A percentile compares a stretch with the other conserved stretches of the same genome.
These are phyloP conservation scores for Lepidothrix coronata DNA, from an alignment of 2,113 vertebrate species.

Conservation along the genomic window DNA sequence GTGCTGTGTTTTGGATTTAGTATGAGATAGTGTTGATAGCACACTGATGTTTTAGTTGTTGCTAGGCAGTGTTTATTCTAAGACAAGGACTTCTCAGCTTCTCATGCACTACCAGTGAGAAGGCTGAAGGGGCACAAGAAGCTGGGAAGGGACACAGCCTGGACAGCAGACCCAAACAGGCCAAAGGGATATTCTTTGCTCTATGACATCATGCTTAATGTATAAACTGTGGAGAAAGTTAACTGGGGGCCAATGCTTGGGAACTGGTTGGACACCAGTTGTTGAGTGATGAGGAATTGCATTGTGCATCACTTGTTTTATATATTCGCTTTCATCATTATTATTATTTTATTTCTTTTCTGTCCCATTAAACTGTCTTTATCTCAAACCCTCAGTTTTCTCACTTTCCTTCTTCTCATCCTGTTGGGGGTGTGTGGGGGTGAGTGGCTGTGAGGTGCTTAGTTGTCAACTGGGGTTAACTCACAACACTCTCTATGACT, in stretches of 20 bases:
- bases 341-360: not conserved
- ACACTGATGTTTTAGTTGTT: not conserved
- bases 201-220: not conserved
- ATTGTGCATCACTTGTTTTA: not conserved
- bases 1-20: not conserved
- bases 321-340: not conserved
- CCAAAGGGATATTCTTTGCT: not conserved
- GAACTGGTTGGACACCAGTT: not conserved
- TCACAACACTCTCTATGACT: not conserved
- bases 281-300: not conserved
- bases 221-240: not conserved
- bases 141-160: not conserved
- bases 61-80: not conserved
- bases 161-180: not conserved
- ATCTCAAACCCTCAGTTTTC: not conserved
- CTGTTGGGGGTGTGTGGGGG: not conserved
- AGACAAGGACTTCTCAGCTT: not conserved
- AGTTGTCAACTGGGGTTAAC: not conserved
- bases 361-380: not conserved
- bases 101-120: not conserved
- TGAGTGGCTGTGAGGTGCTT: rapidly evolving
- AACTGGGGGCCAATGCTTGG: not conserved
- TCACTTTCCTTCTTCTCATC: not conserved
- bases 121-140: not conserved
- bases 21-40: not conserved